These are phyloP conservation scores for Gymnorhina tibicen DNA, from an alignment of 2,113 vertebrate species.

Conservation along the genomic window DNA sequence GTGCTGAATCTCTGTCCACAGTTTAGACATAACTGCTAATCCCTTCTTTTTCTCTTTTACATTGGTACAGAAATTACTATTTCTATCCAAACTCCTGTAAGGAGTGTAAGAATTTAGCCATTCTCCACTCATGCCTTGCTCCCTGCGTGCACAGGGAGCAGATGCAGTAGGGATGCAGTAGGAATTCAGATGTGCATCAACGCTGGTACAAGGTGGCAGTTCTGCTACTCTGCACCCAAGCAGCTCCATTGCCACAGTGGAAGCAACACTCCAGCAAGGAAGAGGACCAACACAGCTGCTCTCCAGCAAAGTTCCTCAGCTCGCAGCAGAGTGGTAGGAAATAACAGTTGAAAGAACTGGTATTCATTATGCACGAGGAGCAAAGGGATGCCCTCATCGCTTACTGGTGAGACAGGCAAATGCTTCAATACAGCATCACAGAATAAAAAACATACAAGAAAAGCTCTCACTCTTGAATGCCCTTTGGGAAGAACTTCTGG, in stretches of 20 bases:
- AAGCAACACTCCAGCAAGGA: background rate
- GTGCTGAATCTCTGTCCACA: background rate
- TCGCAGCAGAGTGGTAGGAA: background rate
- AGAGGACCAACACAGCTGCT: background rate
- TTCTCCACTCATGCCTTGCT: background rate
- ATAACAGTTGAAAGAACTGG: background rate
- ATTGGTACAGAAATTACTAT: background rate
- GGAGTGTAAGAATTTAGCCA: background rate
- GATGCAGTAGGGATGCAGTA: background rate
- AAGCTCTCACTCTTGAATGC: background rate
- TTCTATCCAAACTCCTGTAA: background rate
- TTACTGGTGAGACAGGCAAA: background rate
- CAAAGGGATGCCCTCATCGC: background rate
- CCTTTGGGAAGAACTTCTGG: background rate
- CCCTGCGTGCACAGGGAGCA: background rate
- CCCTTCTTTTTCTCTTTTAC: background rate
- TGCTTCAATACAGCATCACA: background rate
- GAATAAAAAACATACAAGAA: background rate
- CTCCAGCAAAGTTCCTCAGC: background rate
- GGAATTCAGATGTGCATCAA: background rate
- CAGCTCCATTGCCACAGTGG: fast-evolving
- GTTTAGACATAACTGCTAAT: background rate
- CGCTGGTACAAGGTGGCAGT: fast-evolving
- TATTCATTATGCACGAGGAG: background rate
- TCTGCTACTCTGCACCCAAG: background rate